phyloP scores from a whole-genome alignment of 2,888 invertebrate genomes.

The Drosophila bunnanda region DNA sequence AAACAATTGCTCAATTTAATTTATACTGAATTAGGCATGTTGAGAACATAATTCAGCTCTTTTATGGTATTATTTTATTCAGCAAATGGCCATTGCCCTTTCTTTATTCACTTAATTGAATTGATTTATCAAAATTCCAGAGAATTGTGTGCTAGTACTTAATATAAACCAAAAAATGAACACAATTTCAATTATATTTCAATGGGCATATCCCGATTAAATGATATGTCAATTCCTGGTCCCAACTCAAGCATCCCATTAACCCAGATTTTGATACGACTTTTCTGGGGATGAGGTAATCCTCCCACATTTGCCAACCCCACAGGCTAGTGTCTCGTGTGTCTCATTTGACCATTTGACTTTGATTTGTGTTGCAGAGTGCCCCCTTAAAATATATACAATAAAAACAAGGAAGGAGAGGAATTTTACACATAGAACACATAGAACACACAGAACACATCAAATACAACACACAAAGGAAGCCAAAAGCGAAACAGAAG shows the following conservation, averaged over 20 bases:
- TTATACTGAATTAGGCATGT: not conserved
- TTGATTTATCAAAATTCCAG: no score
- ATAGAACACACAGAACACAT: not conserved
- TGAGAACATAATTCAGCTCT: not conserved
- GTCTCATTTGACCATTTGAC: conserved; percentile 59
- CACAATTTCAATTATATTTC: conserved; percentile 10
- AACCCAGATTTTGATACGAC: conserved; percentile 11
- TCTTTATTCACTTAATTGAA: not conserved
- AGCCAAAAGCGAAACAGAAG: conserved; percentile 20
- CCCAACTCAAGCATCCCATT: conserved; percentile 28
- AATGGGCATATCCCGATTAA: conserved; percentile 15
- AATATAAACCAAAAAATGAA: not conserved
- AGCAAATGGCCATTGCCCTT: not conserved
- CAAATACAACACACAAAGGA: conserved; percentile 1
- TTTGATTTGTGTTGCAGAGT: conserved; percentile 53
- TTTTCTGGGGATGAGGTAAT: not conserved
- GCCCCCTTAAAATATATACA: not conserved
- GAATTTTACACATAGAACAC: conserved; percentile 4
- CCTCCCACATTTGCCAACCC: not conserved
- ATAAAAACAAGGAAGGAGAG: not conserved
- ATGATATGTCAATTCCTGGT: conserved; percentile 13
- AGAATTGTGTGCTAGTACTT: not conserved
- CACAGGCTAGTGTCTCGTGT: not conserved
- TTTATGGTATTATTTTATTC: not conserved
- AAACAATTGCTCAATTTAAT: not conserved